Evolutionary conservation across 2,113 vertebrate genomes (phyloP).

Genomic region (Rhinolophus ferrumequinum): DNA sequence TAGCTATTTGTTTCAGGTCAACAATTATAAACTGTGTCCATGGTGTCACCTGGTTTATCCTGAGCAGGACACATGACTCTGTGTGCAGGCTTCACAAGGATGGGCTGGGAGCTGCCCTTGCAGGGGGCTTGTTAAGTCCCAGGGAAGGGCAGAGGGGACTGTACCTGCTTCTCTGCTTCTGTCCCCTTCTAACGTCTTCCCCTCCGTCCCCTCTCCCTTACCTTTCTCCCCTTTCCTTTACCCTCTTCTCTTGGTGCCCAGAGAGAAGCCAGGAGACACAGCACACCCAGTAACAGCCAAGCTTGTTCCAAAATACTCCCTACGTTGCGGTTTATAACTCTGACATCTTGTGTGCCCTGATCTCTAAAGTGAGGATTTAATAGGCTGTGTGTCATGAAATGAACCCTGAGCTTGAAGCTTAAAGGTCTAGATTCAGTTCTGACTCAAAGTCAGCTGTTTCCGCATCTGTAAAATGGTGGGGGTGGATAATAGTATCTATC

Average conservation of each 20-base stretch:
- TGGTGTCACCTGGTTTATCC: not conserved
- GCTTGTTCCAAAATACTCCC: not conserved
- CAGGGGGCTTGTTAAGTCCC: too few species aligned
- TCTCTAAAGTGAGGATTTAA: not conserved
- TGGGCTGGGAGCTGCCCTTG: not conserved
- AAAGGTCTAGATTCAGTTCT: not conserved
- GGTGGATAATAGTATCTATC: not conserved
- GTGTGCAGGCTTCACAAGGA: not conserved
- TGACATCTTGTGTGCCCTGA: not conserved
- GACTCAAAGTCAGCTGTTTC: not conserved
- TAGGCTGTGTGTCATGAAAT: not conserved
- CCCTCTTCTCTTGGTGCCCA: not conserved
- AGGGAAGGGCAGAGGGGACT: not conserved
- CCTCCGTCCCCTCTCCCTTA: too few species aligned
- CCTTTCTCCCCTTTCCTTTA: not conserved
- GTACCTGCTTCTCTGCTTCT: not conserved
- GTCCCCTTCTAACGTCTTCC: not conserved
- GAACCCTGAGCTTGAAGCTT: not conserved
- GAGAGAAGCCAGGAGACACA: not conserved
- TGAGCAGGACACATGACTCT: not conserved
- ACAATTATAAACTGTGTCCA: not conserved
- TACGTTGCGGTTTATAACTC: too few species aligned
- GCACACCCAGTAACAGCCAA: not conserved
- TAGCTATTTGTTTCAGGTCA: not conserved
- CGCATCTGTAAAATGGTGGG: not conserved